These are phyloP conservation scores for Nylanderia fulva DNA, from an alignment of 1,140 invertebrate genomes.

Conservation along the genomic window DNA sequence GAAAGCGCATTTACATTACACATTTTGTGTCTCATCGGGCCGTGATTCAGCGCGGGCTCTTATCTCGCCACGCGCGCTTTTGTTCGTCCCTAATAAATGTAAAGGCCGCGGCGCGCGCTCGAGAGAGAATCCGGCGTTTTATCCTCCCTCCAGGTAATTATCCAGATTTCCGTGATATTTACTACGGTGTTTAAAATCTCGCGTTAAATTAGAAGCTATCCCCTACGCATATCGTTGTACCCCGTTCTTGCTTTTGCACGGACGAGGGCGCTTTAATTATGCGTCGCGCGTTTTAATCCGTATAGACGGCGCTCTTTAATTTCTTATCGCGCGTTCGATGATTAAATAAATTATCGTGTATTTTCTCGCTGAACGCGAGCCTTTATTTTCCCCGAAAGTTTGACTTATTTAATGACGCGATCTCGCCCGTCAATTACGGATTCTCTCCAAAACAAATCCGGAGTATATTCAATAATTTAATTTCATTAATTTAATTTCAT, in stretches of 20 bases:
- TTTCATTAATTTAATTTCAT: neutral
- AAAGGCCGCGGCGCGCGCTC: slow-evolving; percentile 33
- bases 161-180: slow-evolving; percentile 41
- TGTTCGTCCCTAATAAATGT: slow-evolving; percentile 49
- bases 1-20: slow-evolving; percentile 72
- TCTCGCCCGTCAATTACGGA: slow-evolving; percentile 26
- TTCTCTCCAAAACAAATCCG: neutral
- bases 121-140: neutral
- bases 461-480: slow-evolving; percentile 26
- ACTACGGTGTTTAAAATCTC: neutral
- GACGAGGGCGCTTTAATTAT: slow-evolving; percentile 17
- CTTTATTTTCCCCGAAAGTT: slow-evolving; percentile 18
- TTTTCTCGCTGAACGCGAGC: slow-evolving; percentile 25
- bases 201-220: slow-evolving; percentile 22
- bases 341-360: slow-evolving; percentile 46
- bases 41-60: slow-evolving; percentile 69
- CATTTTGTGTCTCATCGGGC: slow-evolving; percentile 55
- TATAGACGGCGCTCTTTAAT: slow-evolving; percentile 32
- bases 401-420: slow-evolving; percentile 24
- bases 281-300: neutral
- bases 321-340: slow-evolving; percentile 15
- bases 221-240: neutral
- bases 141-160: slow-evolving; percentile 44
- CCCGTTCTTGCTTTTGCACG: neutral
- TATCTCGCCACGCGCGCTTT: slow-evolving; percentile 53